Evolutionary conservation across 2,113 vertebrate species (phyloP).

Genomic region (Brevimyrus niger): DNA sequence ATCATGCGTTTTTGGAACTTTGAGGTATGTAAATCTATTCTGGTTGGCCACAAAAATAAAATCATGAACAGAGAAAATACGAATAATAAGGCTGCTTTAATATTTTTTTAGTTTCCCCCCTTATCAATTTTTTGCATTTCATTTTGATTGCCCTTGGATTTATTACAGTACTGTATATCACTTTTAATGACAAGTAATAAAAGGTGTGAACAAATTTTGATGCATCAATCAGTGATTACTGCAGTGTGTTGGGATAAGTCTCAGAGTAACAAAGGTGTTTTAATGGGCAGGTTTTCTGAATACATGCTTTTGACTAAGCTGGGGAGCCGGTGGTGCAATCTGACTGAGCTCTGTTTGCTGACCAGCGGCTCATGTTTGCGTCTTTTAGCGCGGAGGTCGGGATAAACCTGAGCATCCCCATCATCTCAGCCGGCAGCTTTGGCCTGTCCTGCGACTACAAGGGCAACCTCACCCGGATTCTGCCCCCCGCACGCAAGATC

Average conservation of each 20-base stretch:
- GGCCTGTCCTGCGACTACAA: conserved; percentile 81
- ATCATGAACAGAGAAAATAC: not conserved
- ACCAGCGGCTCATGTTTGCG: not conserved
- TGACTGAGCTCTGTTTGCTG: not conserved
- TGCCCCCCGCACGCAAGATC: conserved; percentile 84
- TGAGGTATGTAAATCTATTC: not conserved
- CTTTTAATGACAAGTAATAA: not conserved
- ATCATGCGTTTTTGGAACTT: not conserved
- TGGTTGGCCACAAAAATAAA: not conserved
- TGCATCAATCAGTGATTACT: not conserved
- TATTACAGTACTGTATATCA: not conserved
- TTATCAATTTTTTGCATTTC: not conserved
- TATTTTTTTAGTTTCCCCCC: not conserved
- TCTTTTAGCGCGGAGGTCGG: conserved; percentile 58
- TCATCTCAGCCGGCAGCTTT: conserved; percentile 90
- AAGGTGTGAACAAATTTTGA: not conserved
- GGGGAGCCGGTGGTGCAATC: not conserved
- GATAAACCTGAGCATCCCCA: conserved; percentile 62
- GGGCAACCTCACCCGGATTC: conserved; percentile 72
- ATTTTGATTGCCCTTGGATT: not conserved
- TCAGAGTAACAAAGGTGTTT: not conserved
- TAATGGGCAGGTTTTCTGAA: not conserved
- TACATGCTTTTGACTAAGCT: not conserved
- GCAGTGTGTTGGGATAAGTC: not conserved
- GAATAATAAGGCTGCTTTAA: not conserved